phyloP scores from a whole-genome alignment of 2,797 vertebrate species.

The Malurus splendens region DNA sequence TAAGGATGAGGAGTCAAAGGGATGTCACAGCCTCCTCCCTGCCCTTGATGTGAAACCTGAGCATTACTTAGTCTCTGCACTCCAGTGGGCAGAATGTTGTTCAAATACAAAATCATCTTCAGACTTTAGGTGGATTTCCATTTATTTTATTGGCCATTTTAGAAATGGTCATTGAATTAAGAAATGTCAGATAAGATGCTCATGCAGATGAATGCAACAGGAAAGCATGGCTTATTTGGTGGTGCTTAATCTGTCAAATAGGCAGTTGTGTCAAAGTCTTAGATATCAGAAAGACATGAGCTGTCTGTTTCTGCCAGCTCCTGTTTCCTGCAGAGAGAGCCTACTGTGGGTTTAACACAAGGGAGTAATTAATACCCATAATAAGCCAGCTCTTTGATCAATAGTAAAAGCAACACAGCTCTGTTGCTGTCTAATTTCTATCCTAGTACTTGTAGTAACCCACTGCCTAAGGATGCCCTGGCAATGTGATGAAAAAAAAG shows the following conservation, averaged over 20 bases:
- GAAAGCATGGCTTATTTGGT: not conserved
- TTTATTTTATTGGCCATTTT: not conserved
- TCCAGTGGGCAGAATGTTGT: not conserved
- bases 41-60: not conserved
- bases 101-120: not conserved
- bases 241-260: not conserved
- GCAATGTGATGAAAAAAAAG: accelerated
- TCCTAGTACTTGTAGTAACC: not conserved
- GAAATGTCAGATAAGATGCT: accelerated
- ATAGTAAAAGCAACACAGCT: not conserved
- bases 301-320: not conserved
- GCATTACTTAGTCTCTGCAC: not conserved
- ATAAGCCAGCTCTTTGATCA: not conserved
- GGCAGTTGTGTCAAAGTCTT: not conserved
- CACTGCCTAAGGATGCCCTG: not conserved
- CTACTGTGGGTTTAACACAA: not conserved
- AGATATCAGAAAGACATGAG: not conserved
- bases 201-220: not conserved
- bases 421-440: not conserved
- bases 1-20: not conserved
- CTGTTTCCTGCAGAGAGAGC: not conserved
- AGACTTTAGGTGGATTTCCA: not conserved
- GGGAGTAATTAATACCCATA: not conserved
- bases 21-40: not conserved
- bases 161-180: not conserved